Base-by-base conservation (phyloP, 2,113 vertebrate species). In the Suricata suricatta region DNA sequence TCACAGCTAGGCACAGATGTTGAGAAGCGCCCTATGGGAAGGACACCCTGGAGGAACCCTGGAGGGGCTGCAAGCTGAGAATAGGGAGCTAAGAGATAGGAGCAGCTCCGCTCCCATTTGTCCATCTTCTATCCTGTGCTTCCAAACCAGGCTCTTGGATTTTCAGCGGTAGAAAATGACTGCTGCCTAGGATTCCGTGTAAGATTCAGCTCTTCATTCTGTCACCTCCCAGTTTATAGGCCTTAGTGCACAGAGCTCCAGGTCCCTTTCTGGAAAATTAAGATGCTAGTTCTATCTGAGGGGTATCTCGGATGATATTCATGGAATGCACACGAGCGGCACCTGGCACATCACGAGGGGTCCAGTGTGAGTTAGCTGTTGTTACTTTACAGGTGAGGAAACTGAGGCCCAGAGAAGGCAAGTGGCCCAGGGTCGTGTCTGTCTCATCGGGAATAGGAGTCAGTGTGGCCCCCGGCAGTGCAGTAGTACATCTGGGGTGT, bases 281-380 rank as follows among this genome's bases (percentile, higher is more conserved):
- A 19, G 25, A 27, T 16, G 25, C 21, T 8, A 47, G 47, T 31
- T 44, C 85, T 60, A 4, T 60, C 50, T 93, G 50, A 88, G 72
- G 84, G 27, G 2, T 16, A 11, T 2, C 7, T 63, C 76, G 79
- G 31, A 44, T 21, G 50, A 11, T 17, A 1, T n/a, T 33, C 54
- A 1, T 11, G 63, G 21, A 10, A 6, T 3, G 15, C 44, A 16
- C 16, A 9, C 3, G 1, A 33, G 3, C 19, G 0, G 27, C 16
- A 27, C 87, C 72, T 21, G 23, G 68, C 41, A 41, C 47, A 17
- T 14, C 12, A 29, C 57, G 15, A 5, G 35, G 8, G 31, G 63
- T 31, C 50, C 7, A 1, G 0, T 54, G 17, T 27, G 13, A 84
- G 19, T 60, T 35, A 54, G 68, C 60, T 31, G 0, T n/a, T 29